Conservation (phyloP, 2,888 invertebrate species). For the Caenorhabditis zanzibari region DNA sequence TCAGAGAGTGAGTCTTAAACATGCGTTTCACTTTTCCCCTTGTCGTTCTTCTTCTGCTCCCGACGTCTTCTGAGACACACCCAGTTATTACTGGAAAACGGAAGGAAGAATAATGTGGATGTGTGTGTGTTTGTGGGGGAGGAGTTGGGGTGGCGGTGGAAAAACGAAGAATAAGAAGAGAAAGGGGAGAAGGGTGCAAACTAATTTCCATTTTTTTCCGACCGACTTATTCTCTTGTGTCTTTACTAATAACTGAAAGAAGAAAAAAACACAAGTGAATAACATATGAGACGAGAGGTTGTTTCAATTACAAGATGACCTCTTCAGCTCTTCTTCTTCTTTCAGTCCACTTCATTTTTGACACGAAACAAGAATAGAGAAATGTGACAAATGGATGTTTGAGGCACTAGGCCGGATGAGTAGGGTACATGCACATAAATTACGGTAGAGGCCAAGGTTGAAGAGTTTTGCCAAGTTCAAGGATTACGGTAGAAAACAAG, state of each 20-base stretch:
- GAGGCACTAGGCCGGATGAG: background rate
- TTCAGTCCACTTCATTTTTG: conserved; percentile 22
- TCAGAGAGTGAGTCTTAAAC: conserved; percentile 24
- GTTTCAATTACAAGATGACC: conserved; percentile 48
- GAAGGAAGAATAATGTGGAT: conserved; percentile 23
- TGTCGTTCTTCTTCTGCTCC: conserved; percentile 7
- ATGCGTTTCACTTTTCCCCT: conserved; percentile 25
- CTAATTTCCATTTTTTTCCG: conserved; percentile 53
- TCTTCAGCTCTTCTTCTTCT: conserved; percentile 22
- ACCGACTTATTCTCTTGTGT: conserved; percentile 31
- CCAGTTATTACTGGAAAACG: conserved; percentile 24
- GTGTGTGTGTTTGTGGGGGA: conserved; percentile 19
- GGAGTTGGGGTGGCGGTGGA: background rate
- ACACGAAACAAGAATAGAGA: conserved; percentile 12
- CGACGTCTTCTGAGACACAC: conserved; percentile 17
- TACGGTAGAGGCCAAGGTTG: background rate
- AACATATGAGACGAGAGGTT: conserved; percentile 44
- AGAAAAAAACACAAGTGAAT: conserved; percentile 32
- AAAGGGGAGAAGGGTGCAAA: conserved; percentile 38
- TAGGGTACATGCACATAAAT: background rate
- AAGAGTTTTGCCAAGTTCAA: background rate
- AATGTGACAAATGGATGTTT: conserved; percentile 22
- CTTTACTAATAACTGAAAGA: conserved; percentile 46
- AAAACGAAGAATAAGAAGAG: conserved; percentile 15
- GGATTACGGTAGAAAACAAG: background rate